Evolutionary conservation across 2,797 vertebrate genomes (phyloP).

Genomic region (Muscicapa striata): DNA sequence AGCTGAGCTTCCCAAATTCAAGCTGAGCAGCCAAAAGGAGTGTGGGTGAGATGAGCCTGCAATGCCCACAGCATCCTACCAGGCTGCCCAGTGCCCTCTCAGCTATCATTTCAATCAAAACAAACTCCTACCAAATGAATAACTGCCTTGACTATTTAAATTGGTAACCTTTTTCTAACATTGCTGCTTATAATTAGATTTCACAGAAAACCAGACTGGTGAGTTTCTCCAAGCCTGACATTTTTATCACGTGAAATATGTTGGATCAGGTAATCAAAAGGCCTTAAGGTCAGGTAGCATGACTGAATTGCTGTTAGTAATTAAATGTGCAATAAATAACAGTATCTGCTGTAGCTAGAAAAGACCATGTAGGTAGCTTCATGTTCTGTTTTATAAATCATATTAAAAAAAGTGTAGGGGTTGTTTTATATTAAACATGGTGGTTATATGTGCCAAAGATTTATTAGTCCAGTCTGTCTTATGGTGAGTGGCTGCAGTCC

Average conservation of each 20-base stretch:
- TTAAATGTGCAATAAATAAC: constrained; percentile 53
- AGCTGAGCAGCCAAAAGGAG: neutral
- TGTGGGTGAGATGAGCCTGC: neutral
- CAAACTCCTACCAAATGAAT: neutral
- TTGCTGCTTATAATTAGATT: constrained; percentile 51
- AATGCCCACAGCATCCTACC: neutral
- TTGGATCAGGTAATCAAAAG: constrained; percentile 52
- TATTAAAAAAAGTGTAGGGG: constrained; percentile 44
- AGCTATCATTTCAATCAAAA: neutral
- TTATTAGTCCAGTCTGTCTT: constrained; percentile 64
- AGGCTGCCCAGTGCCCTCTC: neutral
- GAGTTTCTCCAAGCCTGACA: neutral
- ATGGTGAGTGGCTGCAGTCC: constrained; percentile 60
- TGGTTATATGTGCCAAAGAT: constrained; percentile 80
- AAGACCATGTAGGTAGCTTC: constrained; percentile 51
- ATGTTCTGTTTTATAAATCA: constrained; percentile 66
- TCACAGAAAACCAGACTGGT: constrained; percentile 35
- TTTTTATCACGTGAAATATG: constrained; percentile 57
- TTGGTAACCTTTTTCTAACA: constrained; percentile 2
- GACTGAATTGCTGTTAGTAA: constrained; percentile 49
- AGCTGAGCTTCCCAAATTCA: neutral
- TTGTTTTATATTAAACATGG: constrained; percentile 64
- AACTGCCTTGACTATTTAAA: constrained; percentile 11
- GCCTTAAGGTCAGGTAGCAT: constrained; percentile 51
- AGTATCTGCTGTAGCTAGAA: constrained; percentile 19